Evolutionary conservation across 1,140 invertebrate genomes (phyloP), one percentile per base, ranked within the genome.

Genomic region (Drosophila bocki): DNA sequence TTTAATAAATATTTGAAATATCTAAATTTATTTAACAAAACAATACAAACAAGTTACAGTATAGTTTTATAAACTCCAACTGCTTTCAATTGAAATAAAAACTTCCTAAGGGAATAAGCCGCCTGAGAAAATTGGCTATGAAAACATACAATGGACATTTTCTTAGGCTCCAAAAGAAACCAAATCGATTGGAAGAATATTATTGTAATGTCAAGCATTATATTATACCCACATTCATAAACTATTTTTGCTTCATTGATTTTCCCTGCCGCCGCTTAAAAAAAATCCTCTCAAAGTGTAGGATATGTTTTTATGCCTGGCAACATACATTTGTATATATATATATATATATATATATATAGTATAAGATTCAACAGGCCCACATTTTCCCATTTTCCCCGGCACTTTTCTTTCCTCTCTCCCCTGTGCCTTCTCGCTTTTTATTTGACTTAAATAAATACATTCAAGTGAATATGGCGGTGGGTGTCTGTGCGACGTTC

Each of bases 361-460:
- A 22, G 33, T 54, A 45, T 39, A 45, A 22, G 50, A 47, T 54
- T 78, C 65, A 78, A 78, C 64, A 78, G 62, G 48, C 56, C 56
- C 37, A 70, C 58, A 56, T 53, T 48, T 41, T 65, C 35, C 54
- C 53, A 56, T 56, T 56, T 39, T 56, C 53, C 17, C 42, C 12
- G 59, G 71, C 69, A 63, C 59, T 44, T 76, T 59, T 19, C 47
- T 39, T 41, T 57, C 19, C 29, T 44, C 61, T 75, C 50, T 15
- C 8, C 53, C 13, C 13, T 7, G 2, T 7, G 22, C 4, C 13
- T 56, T 39, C 35, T 56, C 19, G 35, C 61, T 71, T 67, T 81
- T 74, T 83, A 87, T 87, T 88, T 78, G 84, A 63, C 83, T 87
- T 87, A 87, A 87, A 87, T 87, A 88, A 87, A 87, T 87, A 87